Percentiles rank a stretch among this genome's conserved stretches.
Conservation (phyloP, 2,797 vertebrate genomes). For the Ctenopoma multispine region DNA sequence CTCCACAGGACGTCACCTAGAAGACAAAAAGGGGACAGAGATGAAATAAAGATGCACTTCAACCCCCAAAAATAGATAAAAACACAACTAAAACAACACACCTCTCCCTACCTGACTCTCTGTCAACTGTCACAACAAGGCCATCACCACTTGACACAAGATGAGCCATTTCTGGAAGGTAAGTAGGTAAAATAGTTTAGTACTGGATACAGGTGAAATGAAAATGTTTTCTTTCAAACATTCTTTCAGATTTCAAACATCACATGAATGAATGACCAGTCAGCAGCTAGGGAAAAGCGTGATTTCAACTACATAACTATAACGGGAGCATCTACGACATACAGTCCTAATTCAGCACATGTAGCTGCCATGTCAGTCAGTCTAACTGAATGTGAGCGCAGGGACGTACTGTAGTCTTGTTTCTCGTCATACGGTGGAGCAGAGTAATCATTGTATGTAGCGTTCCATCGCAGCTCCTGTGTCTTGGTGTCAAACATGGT, state of each 20-base stretch:
- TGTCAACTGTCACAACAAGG: conserved; percentile 93
- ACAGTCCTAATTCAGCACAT: not conserved
- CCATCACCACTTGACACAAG: conserved; percentile 93
- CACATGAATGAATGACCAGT: too few species aligned
- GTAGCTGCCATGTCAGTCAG: not conserved
- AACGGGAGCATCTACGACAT: too few species aligned
- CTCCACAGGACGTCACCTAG: conserved; percentile 92
- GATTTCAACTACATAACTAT: too few species aligned
- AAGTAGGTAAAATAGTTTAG: conserved; percentile 15
- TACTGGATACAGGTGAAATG: too few species aligned
- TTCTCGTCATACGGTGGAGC: conserved; percentile 87
- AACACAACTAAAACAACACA: conserved; percentile 36
- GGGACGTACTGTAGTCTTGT: conserved; percentile 90
- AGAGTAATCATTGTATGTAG: conserved; percentile 94
- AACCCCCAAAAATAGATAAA: not conserved
- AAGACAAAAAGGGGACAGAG: not conserved
- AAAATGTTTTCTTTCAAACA: too few species aligned
- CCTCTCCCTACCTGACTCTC: conserved; percentile 80
- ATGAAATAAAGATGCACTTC: not conserved
- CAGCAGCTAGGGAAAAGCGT: too few species aligned
- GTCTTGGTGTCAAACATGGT: conserved; percentile 96
- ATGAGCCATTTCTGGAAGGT: conserved; percentile 89
- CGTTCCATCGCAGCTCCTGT: conserved; percentile 93
- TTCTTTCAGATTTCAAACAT: too few species aligned
- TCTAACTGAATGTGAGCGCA: not conserved